Evolutionary conservation across 2,888 invertebrate genomes (phyloP).

Genomic region (Clostera curtula): DNA sequence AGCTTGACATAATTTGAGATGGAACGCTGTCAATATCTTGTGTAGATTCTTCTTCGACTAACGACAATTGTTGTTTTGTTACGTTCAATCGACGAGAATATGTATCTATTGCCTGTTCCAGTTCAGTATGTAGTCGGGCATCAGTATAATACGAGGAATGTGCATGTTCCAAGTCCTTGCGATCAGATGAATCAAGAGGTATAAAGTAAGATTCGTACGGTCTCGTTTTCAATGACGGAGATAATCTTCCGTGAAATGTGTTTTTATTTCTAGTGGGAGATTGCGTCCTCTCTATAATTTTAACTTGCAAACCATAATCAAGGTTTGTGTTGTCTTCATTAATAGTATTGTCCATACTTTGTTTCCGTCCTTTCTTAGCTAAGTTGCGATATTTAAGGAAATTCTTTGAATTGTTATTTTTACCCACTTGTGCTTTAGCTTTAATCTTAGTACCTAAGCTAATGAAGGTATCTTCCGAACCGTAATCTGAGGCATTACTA

Average conservation of each 20-base stretch:
- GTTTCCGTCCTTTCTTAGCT: conserved; percentile 42
- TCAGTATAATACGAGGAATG: conserved; percentile 43
- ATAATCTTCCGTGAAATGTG: conserved; percentile 30
- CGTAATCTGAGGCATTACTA: conserved; percentile 64
- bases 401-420: conserved; percentile 43
- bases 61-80: conserved; percentile 60
- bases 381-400: conserved; percentile 51
- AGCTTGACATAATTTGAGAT: conserved; percentile 47
- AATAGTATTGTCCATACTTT: conserved; percentile 38
- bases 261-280: conserved; percentile 42
- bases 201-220: conserved; percentile 56
- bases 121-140: conserved; percentile 33
- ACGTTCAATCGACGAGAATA: conserved; percentile 43
- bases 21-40: conserved; percentile 63
- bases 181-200: conserved; percentile 35
- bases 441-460: conserved; percentile 70
- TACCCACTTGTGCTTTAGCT: conserved; percentile 59
- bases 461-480: conserved; percentile 67
- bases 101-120: conserved; percentile 46
- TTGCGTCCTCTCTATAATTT: conserved; percentile 45
- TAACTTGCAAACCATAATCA: conserved; percentile 55
- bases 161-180: conserved; percentile 25
- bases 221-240: conserved; percentile 42
- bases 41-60: conserved; percentile 69
- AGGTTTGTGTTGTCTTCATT: conserved; percentile 31